These are phyloP conservation scores for Drosophila willistoni DNA, from an alignment of 1,140 invertebrate genomes.

Conservation along the genomic window DNA sequence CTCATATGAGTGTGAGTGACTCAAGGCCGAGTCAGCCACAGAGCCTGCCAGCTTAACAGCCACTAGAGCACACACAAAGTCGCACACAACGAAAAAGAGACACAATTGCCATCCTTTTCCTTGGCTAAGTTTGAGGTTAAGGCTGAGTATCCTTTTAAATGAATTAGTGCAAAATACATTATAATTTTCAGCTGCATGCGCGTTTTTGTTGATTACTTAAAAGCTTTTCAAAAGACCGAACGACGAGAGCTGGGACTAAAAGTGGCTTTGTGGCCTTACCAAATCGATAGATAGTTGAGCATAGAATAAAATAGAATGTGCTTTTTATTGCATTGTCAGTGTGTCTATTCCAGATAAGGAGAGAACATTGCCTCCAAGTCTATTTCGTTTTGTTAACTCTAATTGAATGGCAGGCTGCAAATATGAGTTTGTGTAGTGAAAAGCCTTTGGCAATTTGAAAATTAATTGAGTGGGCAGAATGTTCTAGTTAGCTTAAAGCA, in stretches of 20 bases:
- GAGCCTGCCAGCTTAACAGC: constrained; percentile 30
- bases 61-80: constrained; percentile 26
- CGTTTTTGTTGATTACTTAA: constrained; percentile 60
- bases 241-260: constrained; percentile 9
- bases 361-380: too few relatives aligned
- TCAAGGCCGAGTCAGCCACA: constrained; percentile 55
- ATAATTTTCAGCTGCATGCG: constrained; percentile 54
- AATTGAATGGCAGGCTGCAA: constrained; percentile 5
- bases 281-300: constrained; percentile 44
- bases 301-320: neutral
- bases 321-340: neutral
- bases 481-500: too few relatives aligned
- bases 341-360: too few relatives aligned
- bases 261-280: constrained; percentile 37
- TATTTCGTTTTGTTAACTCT: constrained; percentile 10
- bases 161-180: constrained; percentile 65
- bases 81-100: constrained; percentile 3
- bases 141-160: constrained; percentile 65
- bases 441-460: neutral
- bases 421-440: neutral
- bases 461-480: neutral
- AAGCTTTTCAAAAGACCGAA: constrained; percentile 43
- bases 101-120: constrained; percentile 38
- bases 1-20: constrained; percentile 22
- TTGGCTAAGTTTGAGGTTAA: constrained; percentile 57